Base-by-base conservation (phyloP, 2,888 invertebrate species). In the Petrophora chlorosata region DNA sequence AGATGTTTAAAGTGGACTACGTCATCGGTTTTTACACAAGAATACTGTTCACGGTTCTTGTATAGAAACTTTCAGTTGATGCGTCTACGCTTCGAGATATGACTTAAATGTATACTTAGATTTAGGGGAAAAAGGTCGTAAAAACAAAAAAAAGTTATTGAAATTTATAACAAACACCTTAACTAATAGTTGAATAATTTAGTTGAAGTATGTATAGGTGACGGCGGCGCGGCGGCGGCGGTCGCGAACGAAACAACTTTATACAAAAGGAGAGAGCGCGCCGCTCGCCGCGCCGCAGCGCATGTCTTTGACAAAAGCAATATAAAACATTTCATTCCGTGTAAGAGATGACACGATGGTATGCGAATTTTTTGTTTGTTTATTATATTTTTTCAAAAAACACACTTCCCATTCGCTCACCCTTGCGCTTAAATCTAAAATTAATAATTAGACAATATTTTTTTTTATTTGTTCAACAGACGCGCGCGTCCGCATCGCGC, bases 101-200 rank as follows among this genome's bases (percentile, higher is more conserved):
- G 82, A 88, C 89, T 89, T 89, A 88, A 76, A 85, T 86, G 83
- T 86, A 84, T 82, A 84, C 89, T 90, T 89, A 89, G 79, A 87
- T 73, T 80, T 85, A 87, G 85, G 87, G 86, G 83, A 75, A 87
- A 75, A 87, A 87, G 86, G 88, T 87, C 75, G 84, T 87, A 85
- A 88, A 88, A 88, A 85, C 85, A 87, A 88, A 86, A 59, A 51
- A 82, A 87, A 85, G 86, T 87, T 88, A 90, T 85, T 85, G 87
- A 89, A 88, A 85, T 88, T 79, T 88, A 88, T 89, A 90, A 90
- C 89, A 90, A 90, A 90, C 89, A 82, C 85, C 89, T 90, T 90
- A 90, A 89, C 78, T 85, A 87, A 88, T 88, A 85, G 76, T 86
- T 82, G 74, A 88, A 89, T 88, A 86, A 85, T 88, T 84, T 82